Percentiles rank a stretch among this genome's conserved stretches.
Conservation (phyloP, 1,140 invertebrate species). For the Thereuonema tuberculata region DNA sequence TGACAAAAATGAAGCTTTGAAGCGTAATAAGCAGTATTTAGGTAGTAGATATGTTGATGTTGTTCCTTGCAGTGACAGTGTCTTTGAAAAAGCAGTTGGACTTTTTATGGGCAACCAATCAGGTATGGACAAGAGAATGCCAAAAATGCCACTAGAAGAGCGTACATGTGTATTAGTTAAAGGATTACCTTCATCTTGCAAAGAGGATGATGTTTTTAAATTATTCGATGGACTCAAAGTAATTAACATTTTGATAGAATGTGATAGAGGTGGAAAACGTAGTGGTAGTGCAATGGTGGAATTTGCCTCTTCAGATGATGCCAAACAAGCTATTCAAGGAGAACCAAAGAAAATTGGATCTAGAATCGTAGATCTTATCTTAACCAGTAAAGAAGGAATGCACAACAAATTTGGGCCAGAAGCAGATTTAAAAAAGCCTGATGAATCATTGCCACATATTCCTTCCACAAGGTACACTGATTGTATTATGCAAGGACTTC, state of each 20-base stretch:
- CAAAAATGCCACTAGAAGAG: neutral
- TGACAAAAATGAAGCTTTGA: constrained; percentile 52
- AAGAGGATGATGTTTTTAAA: constrained; percentile 60
- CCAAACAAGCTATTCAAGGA: constrained; percentile 23
- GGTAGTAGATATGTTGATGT: constrained; percentile 25
- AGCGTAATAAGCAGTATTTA: constrained; percentile 33
- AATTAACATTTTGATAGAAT: constrained; percentile 47
- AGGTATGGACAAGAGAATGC: neutral
- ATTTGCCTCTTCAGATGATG: constrained; percentile 51
- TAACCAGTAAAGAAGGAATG: constrained; percentile 18
- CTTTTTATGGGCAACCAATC: neutral
- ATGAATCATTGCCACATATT: neutral
- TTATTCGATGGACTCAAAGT: constrained; percentile 56
- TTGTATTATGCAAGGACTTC: constrained; percentile 51
- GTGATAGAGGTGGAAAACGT: constrained; percentile 40
- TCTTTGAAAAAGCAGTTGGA: neutral
- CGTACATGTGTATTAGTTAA: constrained; percentile 38
- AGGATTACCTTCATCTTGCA: constrained; percentile 51
- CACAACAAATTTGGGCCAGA: neutral
- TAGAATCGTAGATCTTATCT: constrained; percentile 24
- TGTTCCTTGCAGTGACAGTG: constrained; percentile 15
- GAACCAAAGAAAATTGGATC: constrained; percentile 25
- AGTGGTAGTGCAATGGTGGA: constrained; percentile 51
- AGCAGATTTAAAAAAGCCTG: neutral
- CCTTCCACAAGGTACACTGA: constrained; percentile 1